Conservation (phyloP, 1,140 invertebrate genomes). For the Drosophila santomea region DNA sequence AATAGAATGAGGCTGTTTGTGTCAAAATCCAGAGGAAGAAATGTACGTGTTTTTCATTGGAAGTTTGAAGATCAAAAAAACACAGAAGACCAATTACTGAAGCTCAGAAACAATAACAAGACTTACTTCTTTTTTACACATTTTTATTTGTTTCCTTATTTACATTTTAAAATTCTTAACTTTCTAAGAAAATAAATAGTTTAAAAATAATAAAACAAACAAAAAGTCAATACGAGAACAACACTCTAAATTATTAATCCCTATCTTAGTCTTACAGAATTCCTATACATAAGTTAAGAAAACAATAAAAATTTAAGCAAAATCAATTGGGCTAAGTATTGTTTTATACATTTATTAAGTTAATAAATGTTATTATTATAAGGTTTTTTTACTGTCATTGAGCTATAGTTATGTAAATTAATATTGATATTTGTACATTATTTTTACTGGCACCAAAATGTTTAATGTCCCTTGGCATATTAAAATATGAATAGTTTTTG, state of each 20-base stretch:
- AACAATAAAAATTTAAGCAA: slow-evolving; percentile 45
- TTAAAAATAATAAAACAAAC: slow-evolving; percentile 80
- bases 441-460: slow-evolving; percentile 76
- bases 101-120: not conserved
- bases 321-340: slow-evolving; percentile 67
- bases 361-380: slow-evolving; percentile 17
- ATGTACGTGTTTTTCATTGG: slow-evolving; percentile 20
- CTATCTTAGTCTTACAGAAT: slow-evolving; percentile 15
- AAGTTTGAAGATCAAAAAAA: not conserved
- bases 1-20: slow-evolving; percentile 49
- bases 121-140: slow-evolving; percentile 15
- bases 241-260: slow-evolving; percentile 45
- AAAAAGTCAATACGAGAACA: slow-evolving; percentile 62
- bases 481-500: not conserved
- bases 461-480: slow-evolving; percentile 5
- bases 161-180: slow-evolving; percentile 41
- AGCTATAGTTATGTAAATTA: slow-evolving; percentile 54
- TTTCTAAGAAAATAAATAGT: slow-evolving; percentile 64
- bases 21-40: slow-evolving; percentile 24
- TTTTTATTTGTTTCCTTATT: slow-evolving; percentile 45
- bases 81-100: no score
- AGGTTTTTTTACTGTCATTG: slow-evolving; percentile 51
- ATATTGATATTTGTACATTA: slow-evolving; percentile 67
- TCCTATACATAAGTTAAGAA: slow-evolving; percentile 55
- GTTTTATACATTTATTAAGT: slow-evolving; percentile 3